Conservation (phyloP, 2,113 vertebrate genomes). For the Myotis lucifugus region DNA sequence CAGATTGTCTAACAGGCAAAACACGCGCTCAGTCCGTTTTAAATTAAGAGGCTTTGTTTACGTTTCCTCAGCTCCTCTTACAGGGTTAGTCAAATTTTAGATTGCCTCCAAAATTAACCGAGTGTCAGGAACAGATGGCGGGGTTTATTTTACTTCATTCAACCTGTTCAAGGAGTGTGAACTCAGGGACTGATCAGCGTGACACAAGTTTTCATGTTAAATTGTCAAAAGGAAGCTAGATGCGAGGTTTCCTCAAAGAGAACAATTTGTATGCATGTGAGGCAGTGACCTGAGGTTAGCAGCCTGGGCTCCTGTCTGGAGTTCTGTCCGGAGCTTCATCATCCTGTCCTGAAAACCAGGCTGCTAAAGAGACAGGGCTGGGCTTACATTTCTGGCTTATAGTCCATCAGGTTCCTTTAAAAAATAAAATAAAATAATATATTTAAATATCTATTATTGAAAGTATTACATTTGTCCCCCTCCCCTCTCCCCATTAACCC, state of each 20-base stretch:
- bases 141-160: slow-evolving; percentile 67
- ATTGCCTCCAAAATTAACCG: slow-evolving; percentile 75
- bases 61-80: slow-evolving; percentile 68
- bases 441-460: no score
- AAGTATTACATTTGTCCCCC: no score
- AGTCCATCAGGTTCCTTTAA: neutral
- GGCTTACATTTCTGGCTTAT: neutral
- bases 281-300: neutral
- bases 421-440: no score
- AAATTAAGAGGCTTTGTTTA: slow-evolving; percentile 77
- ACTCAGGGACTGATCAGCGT: slow-evolving; percentile 38
- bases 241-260: neutral
- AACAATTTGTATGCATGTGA: neutral
- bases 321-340: neutral
- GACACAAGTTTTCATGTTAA: slow-evolving; percentile 57
- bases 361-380: neutral
- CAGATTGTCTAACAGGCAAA: slow-evolving; percentile 63
- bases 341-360: neutral
- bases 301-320: neutral
- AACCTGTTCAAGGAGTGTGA: slow-evolving; percentile 66
- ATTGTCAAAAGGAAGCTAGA: slow-evolving; percentile 49
- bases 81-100: slow-evolving; percentile 68
- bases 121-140: slow-evolving; percentile 73
- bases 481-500: no score
- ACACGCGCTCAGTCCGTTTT: slow-evolving; percentile 61